Conservation (phyloP, 2,888 invertebrate genomes). For the Meiosimyza platycephala region DNA sequence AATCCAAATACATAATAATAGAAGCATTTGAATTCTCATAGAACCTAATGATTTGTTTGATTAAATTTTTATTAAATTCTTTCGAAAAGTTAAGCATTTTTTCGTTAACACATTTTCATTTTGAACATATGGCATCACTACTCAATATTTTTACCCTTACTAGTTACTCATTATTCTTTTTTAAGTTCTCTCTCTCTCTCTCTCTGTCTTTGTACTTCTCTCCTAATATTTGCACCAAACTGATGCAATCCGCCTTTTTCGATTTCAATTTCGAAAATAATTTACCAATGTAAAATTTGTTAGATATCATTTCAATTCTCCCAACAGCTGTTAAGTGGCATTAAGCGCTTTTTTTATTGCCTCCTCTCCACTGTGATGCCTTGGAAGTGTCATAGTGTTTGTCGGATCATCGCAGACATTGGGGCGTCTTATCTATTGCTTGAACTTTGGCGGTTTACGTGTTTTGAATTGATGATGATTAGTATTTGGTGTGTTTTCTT, state of each 20-base stretch:
- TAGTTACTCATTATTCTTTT: not conserved
- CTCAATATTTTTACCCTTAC: too few relatives aligned
- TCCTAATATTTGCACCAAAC: not conserved
- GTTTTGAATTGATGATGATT: conserved; percentile 6
- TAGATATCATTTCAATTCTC: not conserved
- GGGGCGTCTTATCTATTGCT: conserved; percentile 6
- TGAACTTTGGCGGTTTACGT: conserved; percentile 14
- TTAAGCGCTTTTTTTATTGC: not conserved
- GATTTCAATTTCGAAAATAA: not conserved
- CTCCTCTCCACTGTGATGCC: not conserved
- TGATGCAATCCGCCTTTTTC: not conserved
- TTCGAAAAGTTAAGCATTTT: too few relatives aligned
- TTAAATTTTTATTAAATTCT: too few relatives aligned
- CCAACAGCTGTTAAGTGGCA: conserved; percentile 12
- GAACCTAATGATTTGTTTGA: too few relatives aligned
- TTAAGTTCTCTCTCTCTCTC: not conserved
- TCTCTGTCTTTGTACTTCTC: not conserved
- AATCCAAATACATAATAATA: too few relatives aligned
- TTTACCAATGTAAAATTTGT: not conserved
- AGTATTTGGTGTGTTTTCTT: not conserved
- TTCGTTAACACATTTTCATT: too few relatives aligned
- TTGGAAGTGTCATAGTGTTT: not conserved
- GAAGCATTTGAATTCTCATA: too few relatives aligned
- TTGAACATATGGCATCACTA: too few relatives aligned
- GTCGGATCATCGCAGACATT: conserved; percentile 11